A percentile compares a stretch with the other conserved stretches of the same genome.
phyloP scores from a whole-genome alignment of 2,888 invertebrate genomes.

The Acleris holmiana region DNA sequence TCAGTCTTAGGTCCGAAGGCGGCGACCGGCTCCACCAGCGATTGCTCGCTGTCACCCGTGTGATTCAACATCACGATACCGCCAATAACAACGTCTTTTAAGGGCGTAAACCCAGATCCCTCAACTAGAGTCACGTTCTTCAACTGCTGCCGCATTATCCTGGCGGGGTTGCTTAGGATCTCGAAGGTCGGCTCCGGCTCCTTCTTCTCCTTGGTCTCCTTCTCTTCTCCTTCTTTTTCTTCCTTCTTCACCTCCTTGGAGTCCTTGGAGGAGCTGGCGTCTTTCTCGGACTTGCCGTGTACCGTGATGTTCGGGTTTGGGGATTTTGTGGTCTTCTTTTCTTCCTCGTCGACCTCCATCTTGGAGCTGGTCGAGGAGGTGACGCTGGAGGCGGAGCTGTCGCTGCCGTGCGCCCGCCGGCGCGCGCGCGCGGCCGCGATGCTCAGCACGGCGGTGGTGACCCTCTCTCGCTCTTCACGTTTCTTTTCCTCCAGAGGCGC shows the following conservation, averaged over 20 bases:
- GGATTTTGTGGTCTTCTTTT: conserved; percentile 79
- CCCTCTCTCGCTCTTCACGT: conserved; percentile 98
- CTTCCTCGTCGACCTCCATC: conserved; percentile 94
- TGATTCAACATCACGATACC: conserved; percentile 98
- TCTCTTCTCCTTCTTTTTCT: conserved; percentile 76
- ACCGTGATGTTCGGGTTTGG: conserved; percentile 79
- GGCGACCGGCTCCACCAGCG: conserved; percentile 96
- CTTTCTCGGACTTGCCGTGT: conserved; percentile 78
- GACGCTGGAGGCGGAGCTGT: conserved; percentile 82
- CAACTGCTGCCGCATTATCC: conserved; percentile 96
- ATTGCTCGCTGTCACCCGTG: conserved; percentile 91
- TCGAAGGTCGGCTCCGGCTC: conserved; percentile 97
- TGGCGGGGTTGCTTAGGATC: conserved; percentile 96
- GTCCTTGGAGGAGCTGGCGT: conserved; percentile 67
- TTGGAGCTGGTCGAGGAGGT: conserved; percentile 87
- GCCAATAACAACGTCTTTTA: conserved; percentile 97
- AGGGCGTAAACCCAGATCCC: conserved; percentile 90
- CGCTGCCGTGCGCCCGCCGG: conserved; percentile 91
- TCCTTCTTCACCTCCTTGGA: conserved; percentile 72
- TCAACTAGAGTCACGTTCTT: conserved; percentile 92
- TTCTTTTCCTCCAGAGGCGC: conserved; percentile 99
- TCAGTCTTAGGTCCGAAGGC: conserved; percentile 96
- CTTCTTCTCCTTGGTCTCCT: conserved; percentile 84
- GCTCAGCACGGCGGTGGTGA: conserved; percentile 98
- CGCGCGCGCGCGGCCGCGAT: conserved; percentile 96